Base-by-base conservation (phyloP, 2,888 invertebrate species). In the Oeneis ivallda region DNA sequence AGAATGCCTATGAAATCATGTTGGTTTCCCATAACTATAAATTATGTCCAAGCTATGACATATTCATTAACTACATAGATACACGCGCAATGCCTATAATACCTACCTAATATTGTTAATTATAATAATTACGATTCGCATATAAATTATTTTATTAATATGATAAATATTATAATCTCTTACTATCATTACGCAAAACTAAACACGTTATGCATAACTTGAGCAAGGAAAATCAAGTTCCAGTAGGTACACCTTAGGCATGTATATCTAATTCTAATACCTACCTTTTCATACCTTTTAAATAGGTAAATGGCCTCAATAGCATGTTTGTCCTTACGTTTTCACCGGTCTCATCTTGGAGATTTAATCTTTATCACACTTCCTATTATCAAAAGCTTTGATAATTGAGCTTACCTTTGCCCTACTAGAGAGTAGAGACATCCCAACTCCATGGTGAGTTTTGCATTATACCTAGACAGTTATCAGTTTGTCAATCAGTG, bases 61-160 rank as follows among this genome's bases (percentile, higher is more conserved):
- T 66, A 47, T 58, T 62, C 49, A 68, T 70, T 70, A 68, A 67
- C 66, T 66, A 57, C 34, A 63, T 58, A 65, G 49, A 49, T n/a
- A n/a, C 63, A 65, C 62, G 64, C 57, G 65, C 67, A 69, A 66
- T 52, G 64, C 59, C 53, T n/a, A n/a, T n/a, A n/a, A n/a, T n/a
- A n/a, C n/a, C n/a, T n/a, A n/a, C n/a, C n/a, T 11, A 50, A 43
- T 65, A 67, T 57, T 50, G 13, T 70, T 37, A 37, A 67, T 65
- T 54, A 49, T 68, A 62, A 66, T 66, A 47, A 67, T 62, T 65
- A 54, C 49, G 45, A 64, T 59, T 64, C 56, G 57, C 45, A 50
- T 58, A 65, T 70, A 66, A 57, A 71, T 65, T 62, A 65, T 59
- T 65, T 59, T 61, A 61, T 60, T 70, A 62, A 67, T 62, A 56